A percentile compares a stretch with the other conserved stretches of the same genome.
phyloP scores from a whole-genome alignment of 2,797 vertebrate species.

The Acanthis flammea region DNA sequence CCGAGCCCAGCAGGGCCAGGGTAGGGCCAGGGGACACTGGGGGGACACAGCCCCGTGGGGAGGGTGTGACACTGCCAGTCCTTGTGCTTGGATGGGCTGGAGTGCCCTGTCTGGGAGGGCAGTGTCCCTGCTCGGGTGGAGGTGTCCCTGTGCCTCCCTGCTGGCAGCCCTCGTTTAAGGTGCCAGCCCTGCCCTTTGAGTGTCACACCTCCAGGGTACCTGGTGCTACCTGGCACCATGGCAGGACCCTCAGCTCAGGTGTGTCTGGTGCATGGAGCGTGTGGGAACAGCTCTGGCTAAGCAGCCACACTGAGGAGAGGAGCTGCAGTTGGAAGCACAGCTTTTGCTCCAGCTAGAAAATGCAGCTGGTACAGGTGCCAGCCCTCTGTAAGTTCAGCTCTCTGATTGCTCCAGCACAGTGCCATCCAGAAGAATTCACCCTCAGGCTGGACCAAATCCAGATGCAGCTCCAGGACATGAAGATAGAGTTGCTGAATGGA shows the following conservation, averaged over 20 bases:
- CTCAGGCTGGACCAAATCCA: conserved; percentile 82
- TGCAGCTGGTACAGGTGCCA: not conserved
- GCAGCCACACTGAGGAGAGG: not conserved
- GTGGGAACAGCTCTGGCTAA: not conserved
- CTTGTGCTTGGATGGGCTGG: rapidly evolving
- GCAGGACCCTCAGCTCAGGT: not conserved
- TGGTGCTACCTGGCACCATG: not conserved
- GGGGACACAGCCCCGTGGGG: rapidly evolving
- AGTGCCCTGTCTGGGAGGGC: not conserved
- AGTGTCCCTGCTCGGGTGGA: rapidly evolving
- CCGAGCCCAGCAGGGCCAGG: conserved; percentile 49
- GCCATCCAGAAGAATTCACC: conserved; percentile 79
- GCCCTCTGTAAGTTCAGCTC: not conserved
- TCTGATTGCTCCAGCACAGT: conserved; percentile 75
- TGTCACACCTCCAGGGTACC: not conserved
- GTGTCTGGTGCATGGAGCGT: rapidly evolving
- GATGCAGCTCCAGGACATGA: conserved; percentile 80
- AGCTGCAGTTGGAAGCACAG: not conserved
- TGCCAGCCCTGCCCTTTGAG: not conserved
- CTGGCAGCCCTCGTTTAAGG: too few relatives aligned
- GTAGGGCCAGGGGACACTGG: conserved; percentile 22
- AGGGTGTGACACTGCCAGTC: not conserved
- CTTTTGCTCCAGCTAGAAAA: not conserved
- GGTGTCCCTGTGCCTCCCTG: not conserved
- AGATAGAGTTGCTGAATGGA: conserved; percentile 42